Evolutionary conservation across 1,140 invertebrate genomes (phyloP).

Genomic region (Portunus trituberculatus): DNA sequence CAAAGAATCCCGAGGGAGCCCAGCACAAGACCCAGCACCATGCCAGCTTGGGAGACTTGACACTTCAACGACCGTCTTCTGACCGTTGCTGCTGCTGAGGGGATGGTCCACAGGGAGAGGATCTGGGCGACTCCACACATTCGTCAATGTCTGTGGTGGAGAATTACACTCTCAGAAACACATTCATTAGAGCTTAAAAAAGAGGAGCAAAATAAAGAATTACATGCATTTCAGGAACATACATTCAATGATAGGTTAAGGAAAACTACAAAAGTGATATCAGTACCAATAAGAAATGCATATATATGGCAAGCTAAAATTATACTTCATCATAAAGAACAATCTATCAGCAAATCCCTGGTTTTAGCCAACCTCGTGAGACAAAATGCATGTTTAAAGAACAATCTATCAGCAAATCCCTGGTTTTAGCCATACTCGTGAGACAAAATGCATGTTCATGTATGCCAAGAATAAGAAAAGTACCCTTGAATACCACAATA

Average conservation of each 20-base stretch:
- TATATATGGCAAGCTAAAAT: neutral
- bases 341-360: no score
- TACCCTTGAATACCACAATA: no score
- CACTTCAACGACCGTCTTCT: neutral
- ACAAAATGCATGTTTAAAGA: no score
- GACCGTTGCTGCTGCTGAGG: neutral
- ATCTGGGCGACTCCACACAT: slow-evolving; percentile 85
- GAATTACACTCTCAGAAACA: no score
- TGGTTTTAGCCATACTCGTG: neutral
- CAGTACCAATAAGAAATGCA: neutral
- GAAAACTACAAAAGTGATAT: neutral
- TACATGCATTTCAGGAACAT: neutral
- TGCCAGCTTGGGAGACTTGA: slow-evolving; percentile 39
- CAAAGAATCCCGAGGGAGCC: slow-evolving; percentile 33
- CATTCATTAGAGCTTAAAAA: neutral
- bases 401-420: neutral
- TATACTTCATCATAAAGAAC: no score
- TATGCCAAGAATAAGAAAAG: no score
- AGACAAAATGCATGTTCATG: no score
- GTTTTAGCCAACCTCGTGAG: no score
- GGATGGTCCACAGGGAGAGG: slow-evolving; percentile 86
- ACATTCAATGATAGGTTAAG: neutral
- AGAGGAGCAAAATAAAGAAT: neutral
- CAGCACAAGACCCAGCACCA: slow-evolving; percentile 46
- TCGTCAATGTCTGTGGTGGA: slow-evolving; percentile 90